Evolutionary conservation across 2,888 invertebrate species (phyloP), one percentile per base, ranked within the genome.

Genomic region (Drosophila nigricruria): DNA sequence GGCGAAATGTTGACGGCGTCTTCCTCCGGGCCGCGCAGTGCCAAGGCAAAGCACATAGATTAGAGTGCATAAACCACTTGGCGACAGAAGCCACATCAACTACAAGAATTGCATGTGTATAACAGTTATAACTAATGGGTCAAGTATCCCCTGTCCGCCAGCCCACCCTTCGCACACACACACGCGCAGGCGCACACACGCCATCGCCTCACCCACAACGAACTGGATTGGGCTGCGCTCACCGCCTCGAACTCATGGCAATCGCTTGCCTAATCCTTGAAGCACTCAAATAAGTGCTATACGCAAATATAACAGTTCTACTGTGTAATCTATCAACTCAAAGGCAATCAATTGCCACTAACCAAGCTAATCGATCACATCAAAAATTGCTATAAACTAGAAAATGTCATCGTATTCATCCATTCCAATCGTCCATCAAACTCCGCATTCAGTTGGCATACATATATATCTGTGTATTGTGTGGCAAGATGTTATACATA

Each of bases 331-430:
- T 9, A 50, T 34, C 20, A 50, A 2, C 0, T 1, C 9, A 9
- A 38, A 0, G 30, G 62, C 58, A 70, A 38, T 10, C 36, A 25
- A 54, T 30, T 62, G 76, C 49, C 70, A 16, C 18, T 73, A 57
- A 73, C 47, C 14, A 8, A 12, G n/a, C 23, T 23, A 57, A 3
- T 32, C 32, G 43, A 53, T 20, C 34, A 53, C 50, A 12, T 5
- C 16, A 6, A 3, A 25, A 42, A 18, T 1, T 12, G 2, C 16
- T 23, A 9, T 8, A 40, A 68, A 32, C 9, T 10, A 30, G 23
- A 27, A 56, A 70, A 23, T 77, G 64, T 71, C 77, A 77, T 60
- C 73, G 72, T 73, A 64, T 40, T 62, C 62, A 27, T 4, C 18
- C 27, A 14, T 42, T 30, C n/a, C 12, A 9, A 9, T 18, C n/a